Conservation (phyloP, 2,888 invertebrate genomes). For the Pseudococcus viburni region DNA sequence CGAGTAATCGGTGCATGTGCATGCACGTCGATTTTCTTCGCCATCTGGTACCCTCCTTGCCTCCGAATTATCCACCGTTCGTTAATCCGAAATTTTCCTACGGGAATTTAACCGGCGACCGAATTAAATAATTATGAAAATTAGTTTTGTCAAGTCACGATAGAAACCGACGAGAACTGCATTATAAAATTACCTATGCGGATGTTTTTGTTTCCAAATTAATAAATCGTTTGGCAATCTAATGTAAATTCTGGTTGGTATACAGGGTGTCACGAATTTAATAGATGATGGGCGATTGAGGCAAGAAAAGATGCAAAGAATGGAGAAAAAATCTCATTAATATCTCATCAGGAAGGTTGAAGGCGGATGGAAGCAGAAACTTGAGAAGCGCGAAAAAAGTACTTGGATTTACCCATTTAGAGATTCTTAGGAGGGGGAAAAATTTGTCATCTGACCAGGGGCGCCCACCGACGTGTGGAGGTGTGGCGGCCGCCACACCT, state of each 20-base stretch:
- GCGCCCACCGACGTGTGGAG: no score
- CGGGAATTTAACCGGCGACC: background rate
- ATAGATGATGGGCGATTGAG: background rate
- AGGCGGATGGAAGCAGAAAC: no score
- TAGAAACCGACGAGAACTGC: background rate
- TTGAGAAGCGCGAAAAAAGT: no score
- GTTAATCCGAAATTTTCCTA: no score
- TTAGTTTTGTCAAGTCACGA: constrained; percentile 54
- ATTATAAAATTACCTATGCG: constrained; percentile 41
- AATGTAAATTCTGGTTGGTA: background rate
- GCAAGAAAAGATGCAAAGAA: background rate
- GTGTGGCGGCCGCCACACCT: no score
- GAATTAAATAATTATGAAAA: constrained; percentile 59
- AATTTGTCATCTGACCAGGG: no score
- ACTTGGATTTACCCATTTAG: no score
- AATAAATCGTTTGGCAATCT: constrained; percentile 33
- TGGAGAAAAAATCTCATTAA: background rate
- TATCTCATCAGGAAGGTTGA: no score
- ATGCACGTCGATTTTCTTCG: background rate
- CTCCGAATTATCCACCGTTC: background rate
- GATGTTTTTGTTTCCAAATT: constrained; percentile 26
- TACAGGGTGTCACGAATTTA: background rate
- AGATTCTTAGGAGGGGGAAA: no score
- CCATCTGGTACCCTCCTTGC: background rate
- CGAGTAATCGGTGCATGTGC: constrained; percentile 4